phyloP scores from a whole-genome alignment of 2,113 vertebrate species.

The Brachyhypopomus gauderio region DNA sequence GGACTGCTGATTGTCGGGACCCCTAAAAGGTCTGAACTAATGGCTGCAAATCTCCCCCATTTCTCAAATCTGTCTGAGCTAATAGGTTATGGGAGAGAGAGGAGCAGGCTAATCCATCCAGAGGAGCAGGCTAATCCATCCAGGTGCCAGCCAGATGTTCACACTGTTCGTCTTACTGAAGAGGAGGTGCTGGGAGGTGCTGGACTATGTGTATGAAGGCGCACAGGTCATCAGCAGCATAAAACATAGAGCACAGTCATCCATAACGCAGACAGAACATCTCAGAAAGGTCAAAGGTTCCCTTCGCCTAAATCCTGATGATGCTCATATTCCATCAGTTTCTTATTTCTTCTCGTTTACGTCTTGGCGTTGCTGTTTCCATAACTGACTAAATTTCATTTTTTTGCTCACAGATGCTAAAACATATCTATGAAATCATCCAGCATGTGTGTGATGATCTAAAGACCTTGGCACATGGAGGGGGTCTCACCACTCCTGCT shows the following conservation, averaged over 20 bases:
- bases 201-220: neutral
- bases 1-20: conserved; percentile 26
- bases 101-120: conserved; percentile 40
- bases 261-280: neutral
- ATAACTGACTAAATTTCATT: neutral
- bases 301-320: neutral
- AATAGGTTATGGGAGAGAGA: conserved; percentile 2
- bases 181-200: too few species aligned
- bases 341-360: neutral
- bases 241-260: neutral
- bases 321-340: neutral
- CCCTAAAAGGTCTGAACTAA: conserved; percentile 26
- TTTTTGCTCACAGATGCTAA: neutral
- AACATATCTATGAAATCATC: neutral
- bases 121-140: conserved; percentile 38
- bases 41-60: conserved; percentile 17
- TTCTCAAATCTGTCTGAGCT: conserved; percentile 24
- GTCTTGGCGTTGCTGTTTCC: neutral
- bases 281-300: neutral
- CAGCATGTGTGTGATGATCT: neutral
- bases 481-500: neutral
- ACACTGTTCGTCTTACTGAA: conserved; percentile 12
- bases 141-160: conserved; percentile 2
- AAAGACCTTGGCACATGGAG: neutral
- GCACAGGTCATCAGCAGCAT: neutral